Percentiles rank a stretch among this genome's conserved stretches.
Evolutionary conservation across 2,888 invertebrate species (phyloP).

Genomic region (Drosophila bunnanda): DNA sequence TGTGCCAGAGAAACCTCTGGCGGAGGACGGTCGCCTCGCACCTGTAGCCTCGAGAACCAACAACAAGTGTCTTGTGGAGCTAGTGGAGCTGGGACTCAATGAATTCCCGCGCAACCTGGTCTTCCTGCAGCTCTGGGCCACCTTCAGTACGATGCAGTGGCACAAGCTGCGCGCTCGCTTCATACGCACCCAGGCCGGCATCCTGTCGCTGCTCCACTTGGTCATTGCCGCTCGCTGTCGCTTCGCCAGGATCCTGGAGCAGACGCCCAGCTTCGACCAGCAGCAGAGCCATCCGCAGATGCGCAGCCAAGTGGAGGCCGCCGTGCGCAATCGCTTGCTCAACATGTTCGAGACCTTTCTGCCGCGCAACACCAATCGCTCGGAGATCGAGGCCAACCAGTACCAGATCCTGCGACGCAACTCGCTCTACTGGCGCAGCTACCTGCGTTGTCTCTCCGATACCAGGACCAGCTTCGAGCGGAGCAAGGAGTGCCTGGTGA

Average conservation of each 20-base stretch:
- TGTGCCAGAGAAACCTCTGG: background rate
- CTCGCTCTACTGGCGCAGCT: conserved; percentile 87
- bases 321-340: conserved; percentile 78
- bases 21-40: too few relatives aligned
- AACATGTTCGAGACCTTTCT: conserved; percentile 76
- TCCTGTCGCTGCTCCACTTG: conserved; percentile 85
- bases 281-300: background rate
- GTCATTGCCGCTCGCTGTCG: conserved; percentile 84
- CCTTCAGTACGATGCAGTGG: conserved; percentile 85
- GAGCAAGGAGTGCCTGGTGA: conserved; percentile 84
- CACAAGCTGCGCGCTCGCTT: conserved; percentile 86
- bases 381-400: conserved; percentile 48
- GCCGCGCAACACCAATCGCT: conserved; percentile 51
- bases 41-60: background rate
- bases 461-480: conserved; percentile 78
- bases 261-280: background rate
- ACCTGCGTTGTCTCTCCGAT: conserved; percentile 86
- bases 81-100: conserved; percentile 83
- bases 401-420: conserved; percentile 75
- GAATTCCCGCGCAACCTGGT: conserved; percentile 87
- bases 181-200: conserved; percentile 84
- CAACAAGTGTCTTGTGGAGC: conserved; percentile 43
- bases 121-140: conserved; percentile 85
- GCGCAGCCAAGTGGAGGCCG: conserved; percentile 36
- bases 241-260: conserved; percentile 36